Evolutionary conservation across 2,797 vertebrate genomes (phyloP).

Genomic region (Okamejei kenojei): DNA sequence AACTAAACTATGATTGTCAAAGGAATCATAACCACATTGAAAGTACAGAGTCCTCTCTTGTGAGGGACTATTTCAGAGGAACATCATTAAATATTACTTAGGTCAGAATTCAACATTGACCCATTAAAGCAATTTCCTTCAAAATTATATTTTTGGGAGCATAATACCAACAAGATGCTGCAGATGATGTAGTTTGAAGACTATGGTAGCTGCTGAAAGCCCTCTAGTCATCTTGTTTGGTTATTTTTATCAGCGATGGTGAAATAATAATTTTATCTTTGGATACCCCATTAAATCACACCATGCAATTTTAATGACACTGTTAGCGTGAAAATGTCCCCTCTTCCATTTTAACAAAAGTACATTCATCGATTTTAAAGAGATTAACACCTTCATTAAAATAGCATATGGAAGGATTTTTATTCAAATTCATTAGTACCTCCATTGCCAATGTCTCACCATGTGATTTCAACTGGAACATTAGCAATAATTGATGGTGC

Average conservation of each 20-base stretch:
- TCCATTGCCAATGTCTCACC: neutral
- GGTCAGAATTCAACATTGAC: neutral
- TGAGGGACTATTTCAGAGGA: neutral
- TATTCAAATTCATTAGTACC: neutral
- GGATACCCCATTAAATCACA: neutral
- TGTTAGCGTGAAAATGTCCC: neutral
- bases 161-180: neutral
- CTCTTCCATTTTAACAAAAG: neutral
- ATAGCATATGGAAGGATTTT: neutral
- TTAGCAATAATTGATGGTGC: neutral
- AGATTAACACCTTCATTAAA: neutral
- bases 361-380: neutral
- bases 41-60: neutral
- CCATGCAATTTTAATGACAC: neutral
- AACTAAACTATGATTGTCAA: neutral
- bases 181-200: neutral
- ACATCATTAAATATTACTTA: neutral
- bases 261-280: neutral
- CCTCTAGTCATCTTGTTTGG: neutral
- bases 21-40: neutral
- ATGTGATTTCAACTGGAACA: neutral
- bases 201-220: neutral
- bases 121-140: neutral
- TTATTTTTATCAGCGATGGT: neutral
- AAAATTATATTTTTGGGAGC: neutral